Conservation (phyloP, 2,797 vertebrate species). For the Neosilurus mollespiculum region DNA sequence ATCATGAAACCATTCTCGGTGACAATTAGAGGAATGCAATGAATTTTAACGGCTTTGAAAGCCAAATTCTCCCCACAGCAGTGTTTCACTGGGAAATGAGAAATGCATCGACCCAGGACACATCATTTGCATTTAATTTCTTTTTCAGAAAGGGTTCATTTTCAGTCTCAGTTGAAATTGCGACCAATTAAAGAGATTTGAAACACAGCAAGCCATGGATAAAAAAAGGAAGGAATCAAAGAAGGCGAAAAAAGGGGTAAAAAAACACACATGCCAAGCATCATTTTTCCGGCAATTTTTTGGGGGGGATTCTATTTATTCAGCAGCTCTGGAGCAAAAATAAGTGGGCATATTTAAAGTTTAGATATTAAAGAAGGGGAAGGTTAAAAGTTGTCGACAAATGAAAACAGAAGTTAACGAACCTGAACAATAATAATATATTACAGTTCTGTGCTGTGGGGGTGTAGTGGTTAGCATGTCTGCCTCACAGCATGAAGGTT, state of each 20-base stretch:
- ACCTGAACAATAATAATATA: background rate
- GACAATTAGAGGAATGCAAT: constrained; percentile 47
- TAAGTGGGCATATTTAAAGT: background rate
- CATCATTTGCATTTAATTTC: constrained; percentile 52
- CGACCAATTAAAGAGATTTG: constrained; percentile 37
- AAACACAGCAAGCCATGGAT: constrained; percentile 37
- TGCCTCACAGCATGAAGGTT: too few species aligned
- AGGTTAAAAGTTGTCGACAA: constrained; percentile 1
- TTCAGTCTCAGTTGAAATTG: constrained; percentile 33
- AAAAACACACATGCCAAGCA: background rate
- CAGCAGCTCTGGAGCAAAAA: background rate
- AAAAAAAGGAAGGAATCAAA: constrained; percentile 35
- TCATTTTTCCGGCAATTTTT: constrained; percentile 23
- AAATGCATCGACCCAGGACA: constrained; percentile 50
- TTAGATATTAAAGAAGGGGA: background rate
- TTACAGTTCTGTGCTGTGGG: background rate
- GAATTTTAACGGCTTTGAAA: constrained; percentile 33
- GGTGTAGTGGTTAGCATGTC: too few species aligned
- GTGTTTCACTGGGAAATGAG: constrained; percentile 48
- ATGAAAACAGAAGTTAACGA: constrained; percentile 4
- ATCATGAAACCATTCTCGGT: constrained; percentile 21
- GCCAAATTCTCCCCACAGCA: constrained; percentile 38
- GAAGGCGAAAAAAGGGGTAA: background rate
- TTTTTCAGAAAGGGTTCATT: constrained; percentile 42
- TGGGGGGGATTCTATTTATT: constrained; percentile 22